Evolutionary conservation across 2,797 vertebrate species (phyloP).

Genomic region (Chloroceryle inda): DNA sequence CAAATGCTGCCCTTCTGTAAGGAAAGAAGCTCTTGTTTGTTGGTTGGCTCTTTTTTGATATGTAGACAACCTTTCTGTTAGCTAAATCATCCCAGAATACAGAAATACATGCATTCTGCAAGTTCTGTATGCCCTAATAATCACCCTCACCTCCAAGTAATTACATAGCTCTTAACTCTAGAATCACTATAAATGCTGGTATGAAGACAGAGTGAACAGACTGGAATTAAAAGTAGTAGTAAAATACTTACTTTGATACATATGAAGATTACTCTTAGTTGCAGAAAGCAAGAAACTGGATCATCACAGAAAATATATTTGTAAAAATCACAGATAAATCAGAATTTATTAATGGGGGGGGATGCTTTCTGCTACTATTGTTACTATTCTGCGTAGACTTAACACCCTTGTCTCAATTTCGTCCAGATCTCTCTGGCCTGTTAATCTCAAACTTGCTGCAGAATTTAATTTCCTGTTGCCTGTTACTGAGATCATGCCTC

Average conservation of each 20-base stretch:
- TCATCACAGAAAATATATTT: neutral
- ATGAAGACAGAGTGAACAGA: neutral
- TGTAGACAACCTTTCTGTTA: neutral
- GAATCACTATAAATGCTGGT: neutral
- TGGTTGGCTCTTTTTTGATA: neutral
- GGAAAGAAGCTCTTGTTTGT: no score
- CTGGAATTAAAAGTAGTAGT: neutral
- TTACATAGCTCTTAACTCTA: accelerated
- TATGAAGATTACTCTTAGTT: neutral
- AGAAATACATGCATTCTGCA: neutral
- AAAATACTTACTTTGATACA: neutral
- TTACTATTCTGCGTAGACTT: neutral
- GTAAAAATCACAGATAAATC: neutral
- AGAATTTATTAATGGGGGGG: neutral
- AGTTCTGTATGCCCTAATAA: neutral
- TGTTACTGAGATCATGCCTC: neutral
- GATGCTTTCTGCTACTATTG: accelerated
- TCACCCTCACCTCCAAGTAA: neutral
- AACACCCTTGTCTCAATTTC: neutral
- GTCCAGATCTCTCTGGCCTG: neutral
- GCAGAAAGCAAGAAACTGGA: neutral
- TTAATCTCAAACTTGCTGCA: neutral
- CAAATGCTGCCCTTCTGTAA: neutral
- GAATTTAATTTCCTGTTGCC: neutral
- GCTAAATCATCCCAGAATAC: neutral